Evolutionary conservation across 92 coral and sea anemone genomes (phyloP).

Genomic region (Virgularia gustaviana): DNA sequence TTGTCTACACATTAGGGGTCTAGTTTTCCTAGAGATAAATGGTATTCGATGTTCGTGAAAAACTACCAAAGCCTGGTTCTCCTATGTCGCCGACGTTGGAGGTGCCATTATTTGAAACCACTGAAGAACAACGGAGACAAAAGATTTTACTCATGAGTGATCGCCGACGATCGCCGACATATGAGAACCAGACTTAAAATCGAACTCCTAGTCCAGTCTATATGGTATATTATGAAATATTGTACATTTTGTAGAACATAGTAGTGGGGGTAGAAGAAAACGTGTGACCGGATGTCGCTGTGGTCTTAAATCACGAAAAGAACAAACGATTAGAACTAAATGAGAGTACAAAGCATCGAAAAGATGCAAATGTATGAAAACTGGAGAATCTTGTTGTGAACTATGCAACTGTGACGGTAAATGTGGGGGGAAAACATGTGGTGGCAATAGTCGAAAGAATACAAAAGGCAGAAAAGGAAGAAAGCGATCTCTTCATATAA

Average conservation of each 20-base stretch:
- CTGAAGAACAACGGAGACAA: too few species aligned
- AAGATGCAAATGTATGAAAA: not conserved
- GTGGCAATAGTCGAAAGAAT: constrained; percentile 10
- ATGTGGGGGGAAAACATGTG: constrained; percentile 36
- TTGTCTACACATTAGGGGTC: too few species aligned
- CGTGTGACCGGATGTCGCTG: not conserved
- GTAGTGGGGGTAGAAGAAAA: not conserved
- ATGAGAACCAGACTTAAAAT: too few species aligned
- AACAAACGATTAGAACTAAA: not conserved
- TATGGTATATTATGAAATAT: too few species aligned
- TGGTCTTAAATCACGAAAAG: not conserved
- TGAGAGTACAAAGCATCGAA: not conserved
- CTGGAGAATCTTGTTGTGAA: not conserved
- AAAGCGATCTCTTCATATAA: constrained; percentile 40
- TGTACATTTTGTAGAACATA: not conserved
- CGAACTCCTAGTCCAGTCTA: too few species aligned
- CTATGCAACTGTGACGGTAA: not conserved
- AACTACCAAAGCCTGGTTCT: too few species aligned
- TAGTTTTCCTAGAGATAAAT: too few species aligned
- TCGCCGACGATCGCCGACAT: too few species aligned
- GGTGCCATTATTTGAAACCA: too few species aligned
- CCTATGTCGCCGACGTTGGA: too few species aligned
- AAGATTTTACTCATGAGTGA: too few species aligned
- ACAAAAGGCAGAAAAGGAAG: constrained; percentile 31
- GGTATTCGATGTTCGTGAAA: too few species aligned